Conservation (phyloP, 1,140 invertebrate species). For the Drosophila bipectinata region DNA sequence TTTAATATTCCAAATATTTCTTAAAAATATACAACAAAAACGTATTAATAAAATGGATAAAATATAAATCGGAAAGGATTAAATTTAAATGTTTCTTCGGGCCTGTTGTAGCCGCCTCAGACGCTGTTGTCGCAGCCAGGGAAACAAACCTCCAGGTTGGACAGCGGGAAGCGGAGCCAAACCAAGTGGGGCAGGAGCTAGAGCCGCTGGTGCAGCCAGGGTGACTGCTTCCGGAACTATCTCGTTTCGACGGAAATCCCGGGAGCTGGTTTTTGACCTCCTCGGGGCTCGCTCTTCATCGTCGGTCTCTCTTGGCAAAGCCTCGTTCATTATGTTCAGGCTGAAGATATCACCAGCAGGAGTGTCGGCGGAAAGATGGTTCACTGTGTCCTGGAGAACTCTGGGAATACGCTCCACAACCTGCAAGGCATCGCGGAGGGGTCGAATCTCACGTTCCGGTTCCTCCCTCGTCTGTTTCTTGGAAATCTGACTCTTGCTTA, state of each 20-base stretch:
- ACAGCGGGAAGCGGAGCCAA: background rate
- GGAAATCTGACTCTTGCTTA: slow-evolving; percentile 14
- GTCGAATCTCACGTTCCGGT: slow-evolving; percentile 39
- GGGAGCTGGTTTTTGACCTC: slow-evolving; percentile 1
- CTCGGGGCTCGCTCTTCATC: slow-evolving; percentile 21
- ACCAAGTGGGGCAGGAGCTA: slow-evolving; percentile 9
- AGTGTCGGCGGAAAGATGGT: slow-evolving; percentile 51
- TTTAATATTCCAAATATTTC: slow-evolving; percentile 11
- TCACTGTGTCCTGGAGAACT: slow-evolving; percentile 69
- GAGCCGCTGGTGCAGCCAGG: slow-evolving; percentile 35
- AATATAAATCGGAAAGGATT: background rate
- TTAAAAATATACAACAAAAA: slow-evolving; percentile 60
- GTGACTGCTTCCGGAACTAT: slow-evolving; percentile 31
- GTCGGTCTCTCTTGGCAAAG: slow-evolving; percentile 22
- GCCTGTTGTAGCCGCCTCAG: slow-evolving; percentile 45
- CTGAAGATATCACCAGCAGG: slow-evolving; percentile 58
- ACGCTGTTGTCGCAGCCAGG: slow-evolving; percentile 60
- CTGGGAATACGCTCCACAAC: slow-evolving; percentile 67
- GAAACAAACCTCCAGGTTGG: slow-evolving; percentile 40
- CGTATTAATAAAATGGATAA: background rate
- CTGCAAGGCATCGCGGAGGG: slow-evolving; percentile 58
- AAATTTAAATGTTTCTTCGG: slow-evolving; percentile 3
- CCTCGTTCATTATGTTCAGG: slow-evolving; percentile 65
- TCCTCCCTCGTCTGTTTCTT: slow-evolving; percentile 20
- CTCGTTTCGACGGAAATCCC: slow-evolving; percentile 11